Evolutionary conservation across 2,113 vertebrate species (phyloP), one percentile per base, ranked within the genome.

Genomic region (Pipa parva): DNA sequence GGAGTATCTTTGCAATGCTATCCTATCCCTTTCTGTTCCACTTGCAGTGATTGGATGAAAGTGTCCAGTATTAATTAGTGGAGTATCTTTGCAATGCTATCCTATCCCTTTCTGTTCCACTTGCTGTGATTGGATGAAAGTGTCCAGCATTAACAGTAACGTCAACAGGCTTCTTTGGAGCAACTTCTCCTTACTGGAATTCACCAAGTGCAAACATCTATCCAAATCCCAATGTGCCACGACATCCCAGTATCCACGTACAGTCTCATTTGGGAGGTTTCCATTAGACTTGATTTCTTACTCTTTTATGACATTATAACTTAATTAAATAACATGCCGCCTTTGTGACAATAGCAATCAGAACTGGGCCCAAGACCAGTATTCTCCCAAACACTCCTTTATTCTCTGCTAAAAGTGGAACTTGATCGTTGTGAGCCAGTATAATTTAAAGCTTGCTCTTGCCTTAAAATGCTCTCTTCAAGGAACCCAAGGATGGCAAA

Each of bases 191-290:
- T 7, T 99, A 99, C 85, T 99, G 97, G 97, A 98, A 94, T 88
- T 94, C 96, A 45, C 95, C 95, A 51, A 79, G 93, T 3, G 92
- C 90, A 21, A 93, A 92, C 60, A 93, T 99, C 76, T 99, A 99
- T 78, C 93, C 95, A 8, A 95, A 88, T 76, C 94, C 95, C 63
- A 94, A 84, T 0, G 92, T 98, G 7, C 95, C 95, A 2, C 95
- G 96, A 64, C 97, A 99, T 45, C 90, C 96, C 28, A 98, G 94
- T 64, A 85, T 91, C 68, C 97, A 99, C 0, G 92, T 99, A 80
- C 91, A 96, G 2, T 94, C 97, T 18, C 97, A 99, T 79, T 79
- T 99, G 81, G 93, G 95, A 80, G 95, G 89, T 87, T 99, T 99
- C 83, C 99, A 99, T 89, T 99, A 94, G 87, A 76, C 56, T 68